Conservation (phyloP, 2,888 invertebrate species). For the Stenoptilia bipunctidactyla region DNA sequence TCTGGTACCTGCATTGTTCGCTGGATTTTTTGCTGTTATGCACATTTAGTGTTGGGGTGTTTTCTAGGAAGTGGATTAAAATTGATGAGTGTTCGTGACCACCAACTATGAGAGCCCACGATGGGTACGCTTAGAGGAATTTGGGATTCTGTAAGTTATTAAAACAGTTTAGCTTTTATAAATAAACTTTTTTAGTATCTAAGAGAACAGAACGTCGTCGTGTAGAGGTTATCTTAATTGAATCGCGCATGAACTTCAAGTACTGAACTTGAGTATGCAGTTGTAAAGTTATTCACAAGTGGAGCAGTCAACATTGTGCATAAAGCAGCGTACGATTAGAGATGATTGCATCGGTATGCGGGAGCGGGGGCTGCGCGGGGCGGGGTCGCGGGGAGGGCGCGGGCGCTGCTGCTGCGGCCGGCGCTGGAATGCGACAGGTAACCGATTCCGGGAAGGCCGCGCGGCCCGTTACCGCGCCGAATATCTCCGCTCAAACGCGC, state of each 20-base stretch:
- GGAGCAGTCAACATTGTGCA: slow-evolving; percentile 1
- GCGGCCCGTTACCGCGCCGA: slow-evolving; percentile 66
- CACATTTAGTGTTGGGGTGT: not conserved
- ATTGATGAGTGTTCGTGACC: too few species aligned
- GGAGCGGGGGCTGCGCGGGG: slow-evolving; percentile 18
- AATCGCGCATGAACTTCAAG: too few species aligned
- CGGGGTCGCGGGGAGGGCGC: slow-evolving; percentile 19
- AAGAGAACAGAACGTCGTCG: too few species aligned
- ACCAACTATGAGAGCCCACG: too few species aligned
- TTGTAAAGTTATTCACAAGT: slow-evolving; percentile 3
- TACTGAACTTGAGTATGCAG: too few species aligned
- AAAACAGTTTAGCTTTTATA: too few species aligned
- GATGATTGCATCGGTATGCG: slow-evolving; percentile 38
- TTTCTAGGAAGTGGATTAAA: too few species aligned
- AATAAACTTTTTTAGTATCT: too few species aligned
- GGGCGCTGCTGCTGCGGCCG: slow-evolving; percentile 43
- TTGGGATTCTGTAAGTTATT: too few species aligned
- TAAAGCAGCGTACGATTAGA: slow-evolving; percentile 28
- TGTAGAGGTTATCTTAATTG: too few species aligned
- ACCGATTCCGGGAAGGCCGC: slow-evolving; percentile 64
- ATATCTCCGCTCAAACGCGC: slow-evolving; percentile 69
- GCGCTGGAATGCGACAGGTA: slow-evolving; percentile 68
- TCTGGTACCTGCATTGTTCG: too few species aligned
- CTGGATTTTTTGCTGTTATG: not conserved
- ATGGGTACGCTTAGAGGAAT: too few species aligned